A percentile compares a stretch with the other conserved stretches of the same genome.
Evolutionary conservation across 2,888 invertebrate genomes (phyloP).

Genomic region (Erpobdella octoculata): DNA sequence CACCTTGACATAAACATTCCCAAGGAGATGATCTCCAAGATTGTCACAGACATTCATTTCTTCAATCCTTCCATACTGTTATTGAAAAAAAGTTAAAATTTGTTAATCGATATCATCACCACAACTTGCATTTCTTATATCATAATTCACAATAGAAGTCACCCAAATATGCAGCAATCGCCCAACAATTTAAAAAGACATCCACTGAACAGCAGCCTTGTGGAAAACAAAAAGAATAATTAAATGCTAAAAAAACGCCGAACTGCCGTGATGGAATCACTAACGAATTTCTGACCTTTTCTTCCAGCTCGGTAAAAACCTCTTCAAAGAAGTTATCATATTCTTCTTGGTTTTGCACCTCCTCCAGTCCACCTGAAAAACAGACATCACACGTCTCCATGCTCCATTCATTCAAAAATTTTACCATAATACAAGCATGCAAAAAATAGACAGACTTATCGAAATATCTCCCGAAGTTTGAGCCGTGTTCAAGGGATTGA

Average conservation of each 20-base stretch:
- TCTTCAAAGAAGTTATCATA: conserved; percentile 99
- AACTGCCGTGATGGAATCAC: no score
- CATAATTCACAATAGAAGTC: neutral
- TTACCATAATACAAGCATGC: no score
- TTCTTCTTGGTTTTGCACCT: conserved; percentile 67
- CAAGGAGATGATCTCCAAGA: conserved; percentile 92
- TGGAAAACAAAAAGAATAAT: neutral
- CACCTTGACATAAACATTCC: conserved; percentile 97
- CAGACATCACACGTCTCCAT: no score
- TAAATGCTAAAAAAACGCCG: neutral
- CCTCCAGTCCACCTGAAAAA: conserved; percentile 23
- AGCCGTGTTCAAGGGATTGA: conserved; percentile 95
- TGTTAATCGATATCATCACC: neutral
- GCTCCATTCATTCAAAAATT: no score
- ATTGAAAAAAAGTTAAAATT: neutral
- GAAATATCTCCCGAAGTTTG: conserved; percentile 69
- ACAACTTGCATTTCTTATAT: neutral
- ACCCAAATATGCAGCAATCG: neutral
- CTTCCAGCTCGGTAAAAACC: conserved; percentile 95
- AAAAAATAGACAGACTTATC: conserved; percentile 6
- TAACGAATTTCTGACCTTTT: conserved; percentile 66
- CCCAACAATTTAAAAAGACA: neutral
- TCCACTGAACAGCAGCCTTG: neutral
- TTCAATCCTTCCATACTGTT: conserved; percentile 89
- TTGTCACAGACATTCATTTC: conserved; percentile 99